Base-by-base conservation (phyloP, 2,888 invertebrate genomes). In the Catocala nupta region DNA sequence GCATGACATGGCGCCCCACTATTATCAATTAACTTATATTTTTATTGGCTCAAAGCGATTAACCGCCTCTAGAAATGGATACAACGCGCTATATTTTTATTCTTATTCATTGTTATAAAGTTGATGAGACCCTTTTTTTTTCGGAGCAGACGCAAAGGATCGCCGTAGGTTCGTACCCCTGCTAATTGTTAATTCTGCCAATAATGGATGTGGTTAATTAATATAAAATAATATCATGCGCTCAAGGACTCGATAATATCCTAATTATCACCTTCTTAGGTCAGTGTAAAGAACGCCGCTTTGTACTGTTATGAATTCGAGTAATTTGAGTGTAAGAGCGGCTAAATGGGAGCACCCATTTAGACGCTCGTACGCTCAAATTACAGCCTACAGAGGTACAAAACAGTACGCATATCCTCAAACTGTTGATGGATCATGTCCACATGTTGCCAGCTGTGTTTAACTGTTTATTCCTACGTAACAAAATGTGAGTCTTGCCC, bases 1-100 rank as follows among this genome's bases (percentile, higher is more conserved):
- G 73, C 67, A 47, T 54, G 50, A 6, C 48, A 44, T 5, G 59
- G 57, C 50, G 51, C 68, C 65, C 55, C 61, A 65, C 65, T 66
- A 49, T 55, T 63, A 71, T 66, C 62, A 75, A 77, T 78, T 78
- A 75, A 69, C 65, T 71, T 68, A 72, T 65, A 69, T 59, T 75
- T 71, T 73, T 71, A 69, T 73, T 71, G 63, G 59, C 54, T 68
- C 69, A 68, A 73, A 78, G 66, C 68, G 51, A 73, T 77, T 71
- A 73, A 64, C 66, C 60, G 63, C 59, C 55, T 51, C 68, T 62
- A 68, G 52, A 65, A 68, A 75, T 70, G 73, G 73, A 65, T 53
- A 65, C 57, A 55, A 55, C 58, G 60, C 63, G 62, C 53, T 70
- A 74, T 54, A 74, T 69, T 69, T 54, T 65, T 67, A 64, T 71